These are phyloP conservation scores for Plumapathes pennacea DNA, from an alignment of 92 coral and sea anemone genomes.

Conservation along the genomic window DNA sequence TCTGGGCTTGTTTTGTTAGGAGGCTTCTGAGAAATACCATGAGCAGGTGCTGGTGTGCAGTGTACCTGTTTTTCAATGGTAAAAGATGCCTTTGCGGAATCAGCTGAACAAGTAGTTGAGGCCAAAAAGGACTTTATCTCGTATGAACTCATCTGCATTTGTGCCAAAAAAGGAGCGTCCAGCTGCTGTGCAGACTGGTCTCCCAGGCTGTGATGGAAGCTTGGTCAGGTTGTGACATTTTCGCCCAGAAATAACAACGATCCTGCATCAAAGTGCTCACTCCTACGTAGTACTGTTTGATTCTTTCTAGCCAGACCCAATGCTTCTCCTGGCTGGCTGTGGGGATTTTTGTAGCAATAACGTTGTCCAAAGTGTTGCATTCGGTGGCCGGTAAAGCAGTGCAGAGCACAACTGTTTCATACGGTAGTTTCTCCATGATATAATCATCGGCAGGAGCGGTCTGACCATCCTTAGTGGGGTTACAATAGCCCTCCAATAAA, in stretches of 20 bases:
- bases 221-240: slow-evolving; percentile 40
- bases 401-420: slow-evolving; percentile 25
- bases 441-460: slow-evolving; percentile 14
- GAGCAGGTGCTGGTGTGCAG: slow-evolving; percentile 2
- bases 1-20: slow-evolving; percentile 3
- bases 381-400: slow-evolving; percentile 14
- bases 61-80: too few relatives aligned
- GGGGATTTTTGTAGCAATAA: slow-evolving; percentile 23
- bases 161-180: too few relatives aligned
- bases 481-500: slow-evolving; percentile 11
- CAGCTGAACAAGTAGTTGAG: too few relatives aligned
- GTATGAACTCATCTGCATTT: too few relatives aligned
- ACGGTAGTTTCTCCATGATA: slow-evolving; percentile 34
- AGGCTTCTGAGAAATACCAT: slow-evolving; percentile 1
- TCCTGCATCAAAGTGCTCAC: slow-evolving; percentile 31
- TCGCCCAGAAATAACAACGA: slow-evolving; percentile 19
- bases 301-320: slow-evolving; percentile 41
- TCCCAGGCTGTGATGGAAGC: slow-evolving; percentile 19
- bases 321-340: slow-evolving; percentile 15
- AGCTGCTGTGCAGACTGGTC: slow-evolving; percentile 13
- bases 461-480: slow-evolving; percentile 15
- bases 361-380: slow-evolving; percentile 41
- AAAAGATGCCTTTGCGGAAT: too few relatives aligned
- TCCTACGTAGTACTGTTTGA: slow-evolving; percentile 17
- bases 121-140: too few relatives aligned